Percentiles rank a stretch among this genome's conserved stretches.
Conservation (phyloP, 1,140 invertebrate genomes). For the Nymphalis io region DNA sequence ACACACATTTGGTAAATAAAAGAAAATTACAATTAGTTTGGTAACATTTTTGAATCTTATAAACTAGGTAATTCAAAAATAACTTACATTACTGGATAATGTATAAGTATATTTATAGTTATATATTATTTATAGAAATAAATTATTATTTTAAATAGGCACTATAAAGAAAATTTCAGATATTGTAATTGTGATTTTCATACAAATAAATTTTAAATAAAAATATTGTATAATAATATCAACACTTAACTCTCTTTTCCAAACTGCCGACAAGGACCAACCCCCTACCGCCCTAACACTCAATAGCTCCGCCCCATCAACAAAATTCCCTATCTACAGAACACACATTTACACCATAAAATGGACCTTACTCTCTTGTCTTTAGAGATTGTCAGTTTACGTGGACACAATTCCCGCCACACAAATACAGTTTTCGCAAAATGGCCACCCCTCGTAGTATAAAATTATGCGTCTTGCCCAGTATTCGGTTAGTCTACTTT, state of each 20-base stretch:
- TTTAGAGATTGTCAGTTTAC: constrained; percentile 12
- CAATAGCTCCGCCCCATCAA: constrained; percentile 54
- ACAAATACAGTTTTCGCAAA: constrained; percentile 38
- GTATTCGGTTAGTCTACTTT: constrained; percentile 48
- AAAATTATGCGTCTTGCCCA: constrained; percentile 58
- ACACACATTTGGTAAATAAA: not conserved
- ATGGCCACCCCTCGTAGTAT: constrained; percentile 61
- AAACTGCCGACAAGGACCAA: constrained; percentile 36
- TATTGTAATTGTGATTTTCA: not conserved
- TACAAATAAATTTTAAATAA: not conserved
- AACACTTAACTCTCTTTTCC: constrained; percentile 22
- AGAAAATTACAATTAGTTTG: no score
- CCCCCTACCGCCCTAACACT: constrained; percentile 52
- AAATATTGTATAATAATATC: not conserved
- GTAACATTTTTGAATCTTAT: no score
- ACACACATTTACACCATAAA: constrained; percentile 23
- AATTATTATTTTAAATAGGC: no score
- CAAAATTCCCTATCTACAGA: constrained; percentile 34
- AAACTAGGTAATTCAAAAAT: no score
- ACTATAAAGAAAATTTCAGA: not conserved
- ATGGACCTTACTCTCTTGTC: constrained; percentile 31
- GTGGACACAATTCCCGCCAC: not conserved
- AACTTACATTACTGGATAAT: no score
- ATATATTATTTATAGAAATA: no score
- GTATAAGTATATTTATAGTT: no score